A percentile compares a stretch with the other conserved stretches of the same genome.
Conservation (phyloP, 2,113 vertebrate species). For the Dromaius novaehollandiae region DNA sequence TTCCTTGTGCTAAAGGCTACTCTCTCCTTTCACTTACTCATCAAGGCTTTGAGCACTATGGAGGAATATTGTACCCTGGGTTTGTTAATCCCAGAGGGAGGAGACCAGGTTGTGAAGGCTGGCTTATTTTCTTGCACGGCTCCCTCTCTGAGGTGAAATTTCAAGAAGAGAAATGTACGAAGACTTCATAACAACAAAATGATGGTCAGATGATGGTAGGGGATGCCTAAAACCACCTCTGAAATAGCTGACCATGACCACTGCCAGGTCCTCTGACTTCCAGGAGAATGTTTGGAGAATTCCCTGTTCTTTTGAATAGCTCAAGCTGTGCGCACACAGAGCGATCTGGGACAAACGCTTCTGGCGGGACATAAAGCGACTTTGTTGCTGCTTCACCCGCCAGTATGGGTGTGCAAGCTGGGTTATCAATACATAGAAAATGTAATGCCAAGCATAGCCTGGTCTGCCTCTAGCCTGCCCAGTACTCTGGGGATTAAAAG, state of each 20-base stretch:
- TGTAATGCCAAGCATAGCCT: background rate
- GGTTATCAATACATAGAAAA: background rate
- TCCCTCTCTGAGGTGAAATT: background rate
- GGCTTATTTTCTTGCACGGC: background rate
- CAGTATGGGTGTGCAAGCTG: background rate
- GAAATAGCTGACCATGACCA: background rate
- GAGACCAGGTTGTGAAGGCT: background rate
- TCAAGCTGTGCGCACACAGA: rapidly evolving
- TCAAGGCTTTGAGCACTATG: background rate
- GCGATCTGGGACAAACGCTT: background rate
- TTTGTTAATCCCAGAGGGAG: background rate
- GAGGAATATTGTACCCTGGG: background rate
- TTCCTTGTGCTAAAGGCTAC: background rate
- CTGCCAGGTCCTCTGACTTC: background rate
- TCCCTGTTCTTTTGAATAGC: background rate
- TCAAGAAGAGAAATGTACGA: rapidly evolving
- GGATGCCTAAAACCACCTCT: background rate
- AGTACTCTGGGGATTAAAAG: background rate
- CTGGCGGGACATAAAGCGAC: background rate
- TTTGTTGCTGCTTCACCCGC: background rate
- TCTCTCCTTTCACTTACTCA: background rate
- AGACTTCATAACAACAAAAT: background rate
- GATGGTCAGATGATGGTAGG: background rate
- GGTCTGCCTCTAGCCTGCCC: background rate
- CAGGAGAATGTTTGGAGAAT: background rate